These are phyloP conservation scores for Kryphioiulus occultus DNA, from an alignment of 2,888 invertebrate genomes.

Conservation along the genomic window DNA sequence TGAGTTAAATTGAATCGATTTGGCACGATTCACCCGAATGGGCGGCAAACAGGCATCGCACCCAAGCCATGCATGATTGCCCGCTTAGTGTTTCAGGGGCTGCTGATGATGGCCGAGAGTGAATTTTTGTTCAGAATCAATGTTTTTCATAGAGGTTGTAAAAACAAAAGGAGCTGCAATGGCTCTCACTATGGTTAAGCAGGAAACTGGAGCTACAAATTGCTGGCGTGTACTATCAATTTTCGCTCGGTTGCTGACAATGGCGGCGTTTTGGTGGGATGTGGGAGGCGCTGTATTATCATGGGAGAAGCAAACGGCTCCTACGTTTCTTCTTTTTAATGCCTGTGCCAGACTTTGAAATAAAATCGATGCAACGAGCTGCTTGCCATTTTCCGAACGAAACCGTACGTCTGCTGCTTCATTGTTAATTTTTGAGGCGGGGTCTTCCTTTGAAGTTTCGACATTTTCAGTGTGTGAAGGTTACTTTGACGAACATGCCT, in stretches of 20 bases:
- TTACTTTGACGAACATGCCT: background rate
- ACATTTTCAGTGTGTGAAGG: background rate
- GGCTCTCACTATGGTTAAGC: background rate
- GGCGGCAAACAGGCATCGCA: background rate
- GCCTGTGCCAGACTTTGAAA: background rate
- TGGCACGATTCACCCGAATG: background rate
- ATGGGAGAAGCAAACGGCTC: background rate
- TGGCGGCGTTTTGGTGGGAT: background rate
- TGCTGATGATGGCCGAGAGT: background rate
- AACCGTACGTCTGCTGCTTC: background rate
- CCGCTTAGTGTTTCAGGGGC: background rate
- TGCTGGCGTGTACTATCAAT: background rate
- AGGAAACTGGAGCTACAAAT: background rate
- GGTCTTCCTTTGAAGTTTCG: background rate
- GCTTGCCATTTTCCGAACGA: background rate
- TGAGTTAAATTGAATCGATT: too few relatives aligned
- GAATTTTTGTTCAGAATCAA: background rate
- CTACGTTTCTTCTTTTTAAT: background rate
- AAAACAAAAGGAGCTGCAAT: background rate
- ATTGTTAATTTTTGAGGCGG: slow-evolving; percentile 22
- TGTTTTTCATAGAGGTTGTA: background rate
- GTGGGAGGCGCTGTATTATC: background rate
- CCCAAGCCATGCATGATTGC: background rate
- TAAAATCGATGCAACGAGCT: slow-evolving; percentile 16
- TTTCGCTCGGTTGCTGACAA: background rate